These are phyloP conservation scores for Paracentrotus lividus DNA, from an alignment of 53 echinoderm and acorn worm species.

Conservation along the genomic window DNA sequence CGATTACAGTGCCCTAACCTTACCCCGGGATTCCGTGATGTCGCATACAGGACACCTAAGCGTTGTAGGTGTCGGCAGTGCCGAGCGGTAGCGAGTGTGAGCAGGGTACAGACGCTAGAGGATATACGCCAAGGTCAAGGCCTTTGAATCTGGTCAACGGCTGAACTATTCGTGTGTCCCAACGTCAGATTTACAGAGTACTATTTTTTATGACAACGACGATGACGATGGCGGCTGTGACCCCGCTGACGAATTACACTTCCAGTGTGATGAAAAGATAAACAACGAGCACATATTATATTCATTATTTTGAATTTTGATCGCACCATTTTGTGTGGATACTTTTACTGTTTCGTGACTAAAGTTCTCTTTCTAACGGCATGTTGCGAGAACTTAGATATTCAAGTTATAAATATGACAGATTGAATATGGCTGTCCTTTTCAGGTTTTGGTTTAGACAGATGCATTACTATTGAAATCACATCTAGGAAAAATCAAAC, in stretches of 20 bases:
- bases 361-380: too few relatives aligned
- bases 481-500: too few relatives aligned
- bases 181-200: constrained; percentile 31
- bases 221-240: not conserved
- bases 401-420: too few relatives aligned
- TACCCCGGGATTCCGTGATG: constrained; percentile 38
- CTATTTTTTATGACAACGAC: constrained; percentile 39
- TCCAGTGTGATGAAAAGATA: constrained; percentile 3
- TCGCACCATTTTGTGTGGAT: too few relatives aligned
- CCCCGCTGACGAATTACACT: constrained; percentile 29
- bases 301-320: too few relatives aligned
- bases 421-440: too few relatives aligned
- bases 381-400: too few relatives aligned
- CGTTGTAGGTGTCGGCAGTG: constrained; percentile 82
- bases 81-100: constrained; percentile 67
- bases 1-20: constrained; percentile 69
- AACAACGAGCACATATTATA: not conserved
- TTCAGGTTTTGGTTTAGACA: too few relatives aligned
- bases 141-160: not conserved
- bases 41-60: constrained; percentile 63
- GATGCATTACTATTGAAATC: too few relatives aligned
- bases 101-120: constrained; percentile 70
- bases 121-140: constrained; percentile 58
- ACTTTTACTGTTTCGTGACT: too few relatives aligned
- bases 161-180: not conserved